Evolutionary conservation across 2,113 vertebrate genomes (phyloP), one percentile per base, ranked within the genome.

Genomic region (Oenanthe melanoleuca): DNA sequence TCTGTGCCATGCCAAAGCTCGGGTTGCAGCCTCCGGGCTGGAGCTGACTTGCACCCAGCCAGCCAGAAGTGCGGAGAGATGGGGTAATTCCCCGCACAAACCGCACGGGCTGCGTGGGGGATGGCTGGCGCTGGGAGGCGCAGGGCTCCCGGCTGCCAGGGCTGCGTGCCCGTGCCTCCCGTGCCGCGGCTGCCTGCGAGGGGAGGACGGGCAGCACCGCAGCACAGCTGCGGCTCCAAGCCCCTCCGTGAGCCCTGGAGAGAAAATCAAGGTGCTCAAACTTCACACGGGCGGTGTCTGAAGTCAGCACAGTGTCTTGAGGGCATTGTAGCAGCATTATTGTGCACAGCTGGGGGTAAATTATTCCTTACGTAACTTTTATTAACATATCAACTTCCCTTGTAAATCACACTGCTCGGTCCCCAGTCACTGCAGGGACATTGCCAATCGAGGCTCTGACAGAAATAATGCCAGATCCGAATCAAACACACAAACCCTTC

Each of bases 291-390:
- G 45, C 1, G 0, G 37, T 75, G 89, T 93, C 86, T 93, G 78
- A 75, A 85, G 86, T 87, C 71, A 63, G 66, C 66, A 53, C 49
- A 75, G 38, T 0, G 19, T 78, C 87, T 77, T 75, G 87, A 77
- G 10, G 33, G 71, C 83, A 90, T 88, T 86, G 85, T n/a, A 95
- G 71, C 74, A 73, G 67, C 55, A 24, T 73, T 71, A 87, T 37
- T 86, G 82, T 69, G 47, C 17, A 0, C 47, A 1, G 82, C 85
- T 31, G 55, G 89, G 85, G 85, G 82, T 78, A 93, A 93, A 95
- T 89, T 85, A 53, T 85, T 86, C 94, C 79, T 86, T 80, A 78
- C 55, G 88, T 56, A 95, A 92, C 75, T 96, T 92, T 82, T 86
- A 77, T 80, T 92, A 92, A 90, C 85, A 31, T 40, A 88, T 79